phyloP scores from a whole-genome alignment of 1,140 invertebrate genomes.

The Chlorops oryzae region DNA sequence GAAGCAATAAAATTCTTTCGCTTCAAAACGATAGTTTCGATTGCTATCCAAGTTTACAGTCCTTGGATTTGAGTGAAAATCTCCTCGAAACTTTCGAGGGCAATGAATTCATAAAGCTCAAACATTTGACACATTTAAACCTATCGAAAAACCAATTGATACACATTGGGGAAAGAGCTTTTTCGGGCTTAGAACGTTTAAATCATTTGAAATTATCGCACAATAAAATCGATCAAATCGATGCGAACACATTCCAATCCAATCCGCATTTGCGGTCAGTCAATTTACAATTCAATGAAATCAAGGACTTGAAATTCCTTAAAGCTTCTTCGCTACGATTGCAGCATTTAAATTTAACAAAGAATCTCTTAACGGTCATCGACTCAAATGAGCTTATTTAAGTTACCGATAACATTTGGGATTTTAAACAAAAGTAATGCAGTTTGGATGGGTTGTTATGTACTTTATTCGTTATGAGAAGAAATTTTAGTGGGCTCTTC shows the following conservation, averaged over 20 bases:
- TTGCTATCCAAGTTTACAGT: conserved; percentile 35
- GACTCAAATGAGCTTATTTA: conserved; percentile 7
- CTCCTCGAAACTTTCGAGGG: conserved; percentile 23
- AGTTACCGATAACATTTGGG: no score
- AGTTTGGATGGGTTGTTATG: no score
- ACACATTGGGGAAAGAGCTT: conserved; percentile 20
- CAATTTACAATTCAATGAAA: conserved; percentile 28
- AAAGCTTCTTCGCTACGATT: conserved; percentile 26
- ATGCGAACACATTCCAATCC: conserved; percentile 20
- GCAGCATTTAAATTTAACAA: conserved; percentile 33
- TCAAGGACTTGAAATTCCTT: conserved; percentile 26
- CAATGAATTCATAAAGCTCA: conserved; percentile 24
- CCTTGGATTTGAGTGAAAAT: conserved; percentile 33
- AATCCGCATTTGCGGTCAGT: conserved; percentile 34
- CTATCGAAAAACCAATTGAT: conserved; percentile 31
- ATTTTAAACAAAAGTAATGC: no score
- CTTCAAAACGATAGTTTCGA: conserved; percentile 19
- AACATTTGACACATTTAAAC: conserved; percentile 33
- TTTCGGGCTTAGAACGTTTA: conserved; percentile 30
- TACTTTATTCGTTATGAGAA: no score
- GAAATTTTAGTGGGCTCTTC: no score
- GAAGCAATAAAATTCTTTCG: conserved; percentile 23
- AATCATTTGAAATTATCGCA: conserved; percentile 29
- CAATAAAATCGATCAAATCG: conserved; percentile 28
- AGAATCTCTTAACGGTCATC: conserved; percentile 23